Base-by-base conservation (phyloP, 2,888 invertebrate species). In the Brachypterus glaber region DNA sequence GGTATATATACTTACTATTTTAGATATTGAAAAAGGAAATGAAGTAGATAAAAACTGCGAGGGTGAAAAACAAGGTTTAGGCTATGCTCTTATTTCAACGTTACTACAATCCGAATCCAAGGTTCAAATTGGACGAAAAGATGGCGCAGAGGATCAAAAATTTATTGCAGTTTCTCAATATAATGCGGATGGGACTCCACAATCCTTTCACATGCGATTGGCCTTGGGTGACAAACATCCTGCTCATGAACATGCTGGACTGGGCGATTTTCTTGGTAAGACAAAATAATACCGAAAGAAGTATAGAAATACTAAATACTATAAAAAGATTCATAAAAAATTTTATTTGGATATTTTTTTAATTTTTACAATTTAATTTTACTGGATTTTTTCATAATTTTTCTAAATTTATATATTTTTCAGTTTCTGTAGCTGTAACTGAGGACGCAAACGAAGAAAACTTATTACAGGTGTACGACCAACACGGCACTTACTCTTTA, bases 391-490 rank as follows among this genome's bases (percentile, higher is more conserved):
- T 30, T 25, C 32, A 14, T 24, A n/a, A 12, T 21, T 9, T 25
- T 15, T 30, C 17, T 17, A 11, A 17, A 30, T 17, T 39, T 32
- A 35, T 35, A 40, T 40, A 36, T 36, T 17, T 45, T 50, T 26
- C 37, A 58, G 58, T 59, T 45, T 58, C 57, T 41, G 60, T 65
- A 26, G 61, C 62, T 17, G 41, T 62, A 33, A 59, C 58, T 14
- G 62, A 64, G 35, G 62, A 62, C 43, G 55, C 62, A 8, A 49
- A 53, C 17, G 52, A 57, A 5, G 64, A 66, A 39, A 58, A 57
- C 4, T 52, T 62, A 48, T 49, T 65, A n/a, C 60, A 66, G 35
- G 59, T 66, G 13, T 62, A 65, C 39, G 66, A 67, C 43, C 62
- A 63, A 47, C 62, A 59, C 17, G 64, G 64, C 18, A 63, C 63